Percentiles rank a stretch among this genome's conserved stretches.
These are phyloP conservation scores for Rutilus rutilus DNA, from an alignment of 2,113 vertebrate genomes.

Conservation along the genomic window DNA sequence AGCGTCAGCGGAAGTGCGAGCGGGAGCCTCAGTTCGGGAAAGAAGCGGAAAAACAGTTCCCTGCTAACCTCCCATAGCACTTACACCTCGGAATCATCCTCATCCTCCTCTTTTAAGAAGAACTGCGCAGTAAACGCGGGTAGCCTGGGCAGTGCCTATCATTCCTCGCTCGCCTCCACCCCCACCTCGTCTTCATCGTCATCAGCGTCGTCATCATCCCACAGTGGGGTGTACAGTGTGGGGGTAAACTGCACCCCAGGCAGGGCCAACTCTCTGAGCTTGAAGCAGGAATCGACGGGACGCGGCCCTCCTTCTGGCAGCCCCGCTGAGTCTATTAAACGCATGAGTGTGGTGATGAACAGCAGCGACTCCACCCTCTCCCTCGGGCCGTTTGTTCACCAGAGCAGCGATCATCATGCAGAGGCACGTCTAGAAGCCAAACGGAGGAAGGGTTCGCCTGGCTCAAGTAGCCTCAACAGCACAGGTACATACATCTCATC, in stretches of 20 bases:
- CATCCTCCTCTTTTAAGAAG: constrained; percentile 85
- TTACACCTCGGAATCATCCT: constrained; percentile 86
- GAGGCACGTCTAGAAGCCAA: constrained; percentile 90
- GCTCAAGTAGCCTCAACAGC: constrained; percentile 79
- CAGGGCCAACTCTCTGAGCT: constrained; percentile 84
- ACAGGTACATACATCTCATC: constrained; percentile 43
- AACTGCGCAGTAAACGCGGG: constrained; percentile 88
- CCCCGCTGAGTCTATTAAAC: constrained; percentile 94
- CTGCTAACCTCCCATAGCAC: constrained; percentile 77
- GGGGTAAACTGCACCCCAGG: constrained; percentile 87
- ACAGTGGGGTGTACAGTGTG: constrained; percentile 80
- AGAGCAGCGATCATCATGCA: constrained; percentile 83
- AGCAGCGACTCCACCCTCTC: constrained; percentile 95
- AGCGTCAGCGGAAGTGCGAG: constrained; percentile 76
- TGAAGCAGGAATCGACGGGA: constrained; percentile 86
- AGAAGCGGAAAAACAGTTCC: constrained; percentile 94
- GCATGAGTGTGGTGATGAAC: constrained; percentile 99
- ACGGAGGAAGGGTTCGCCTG: constrained; percentile 91
- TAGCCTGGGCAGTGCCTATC: constrained; percentile 87
- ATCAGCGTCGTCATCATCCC: constrained; percentile 71
- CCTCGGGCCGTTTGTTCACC: constrained; percentile 93
- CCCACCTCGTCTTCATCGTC: constrained; percentile 64
- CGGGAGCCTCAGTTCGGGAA: constrained; percentile 86
- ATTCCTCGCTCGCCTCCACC: constrained; percentile 78
- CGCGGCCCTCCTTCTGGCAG: constrained; percentile 85